Evolutionary conservation across 2,113 vertebrate species (phyloP).

Genomic region (Mormyrus lacerda): DNA sequence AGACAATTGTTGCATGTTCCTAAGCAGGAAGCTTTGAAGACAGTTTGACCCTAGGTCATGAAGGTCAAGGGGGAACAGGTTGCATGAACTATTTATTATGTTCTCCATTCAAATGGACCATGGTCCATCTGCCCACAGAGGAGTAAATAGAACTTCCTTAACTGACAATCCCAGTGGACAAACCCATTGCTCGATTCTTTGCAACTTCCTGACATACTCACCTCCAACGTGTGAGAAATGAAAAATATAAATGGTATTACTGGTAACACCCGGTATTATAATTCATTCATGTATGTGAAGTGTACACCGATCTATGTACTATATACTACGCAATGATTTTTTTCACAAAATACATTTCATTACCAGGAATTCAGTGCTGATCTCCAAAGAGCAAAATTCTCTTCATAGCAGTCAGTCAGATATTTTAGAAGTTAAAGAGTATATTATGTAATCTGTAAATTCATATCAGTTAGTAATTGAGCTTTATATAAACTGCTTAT

Average conservation of each 20-base stretch:
- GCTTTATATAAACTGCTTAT: neutral
- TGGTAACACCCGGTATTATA: too few species aligned
- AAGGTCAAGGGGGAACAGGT: conserved; percentile 38
- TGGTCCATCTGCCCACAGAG: conserved; percentile 34
- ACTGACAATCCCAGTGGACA: neutral
- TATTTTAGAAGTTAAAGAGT: neutral
- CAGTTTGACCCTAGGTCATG: conserved; percentile 38
- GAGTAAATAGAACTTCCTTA: conserved; percentile 12
- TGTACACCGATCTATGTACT: neutral
- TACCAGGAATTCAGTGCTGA: neutral
- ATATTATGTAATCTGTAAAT: neutral
- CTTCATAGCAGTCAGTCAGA: neutral
- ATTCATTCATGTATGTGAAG: neutral
- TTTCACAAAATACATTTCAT: neutral
- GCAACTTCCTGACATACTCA: neutral
- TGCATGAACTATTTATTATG: conserved; percentile 60
- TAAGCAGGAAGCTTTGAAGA: conserved; percentile 34
- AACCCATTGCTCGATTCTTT: neutral
- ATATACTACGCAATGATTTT: neutral
- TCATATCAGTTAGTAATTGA: neutral
- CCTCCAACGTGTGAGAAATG: neutral
- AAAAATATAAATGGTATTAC: neutral
- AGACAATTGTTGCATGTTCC: conserved; percentile 11
- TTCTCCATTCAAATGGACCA: conserved; percentile 44
- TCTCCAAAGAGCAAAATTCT: neutral